Base-by-base conservation (phyloP, 2,888 invertebrate genomes). In the Cactoblastis cactorum region DNA sequence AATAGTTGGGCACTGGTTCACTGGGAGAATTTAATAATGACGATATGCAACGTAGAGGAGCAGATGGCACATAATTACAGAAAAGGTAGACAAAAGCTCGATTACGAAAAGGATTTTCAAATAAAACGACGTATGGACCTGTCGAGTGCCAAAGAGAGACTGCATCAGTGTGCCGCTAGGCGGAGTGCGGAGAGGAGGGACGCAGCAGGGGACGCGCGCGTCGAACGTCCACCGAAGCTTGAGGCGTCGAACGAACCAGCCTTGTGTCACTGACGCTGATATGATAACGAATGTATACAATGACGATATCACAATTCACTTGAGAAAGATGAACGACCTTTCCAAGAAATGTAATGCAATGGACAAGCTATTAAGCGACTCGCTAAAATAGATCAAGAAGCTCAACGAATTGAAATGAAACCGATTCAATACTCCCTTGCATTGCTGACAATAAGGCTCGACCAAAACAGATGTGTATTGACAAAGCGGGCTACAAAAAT, bases 261-360 rank as follows among this genome's bases (percentile, higher is more conserved):
- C 76, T 75, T 75, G 71, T 82, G 77, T 77, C 77, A 78, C 77
- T 72, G 73, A 63, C 69, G 75, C 72, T 80, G 78, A 80, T 79
- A 84, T 86, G 88, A 88, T 88, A 87, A 87, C 83, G 68, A 80
- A 80, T 74, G 80, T 83, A 80, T 74, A 86, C 83, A 81, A 80
- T 63, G 63, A 69, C 58, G 69, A 71, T 74, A 76, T 63, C 67
- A 67, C 52, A 63, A 62, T 61, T 59, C 62, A 59, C 52, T 49
- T 58, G 53, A 59, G 54, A 64, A 63, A 68, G 67, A 71, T 67
- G 65, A 68, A 65, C 59, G 65, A 71, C 67, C 63, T 61, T 58
- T 61, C 50, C 52, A 51, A 41, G 41, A 47, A 49, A 53, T 49
- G 33, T 50, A 47, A 50, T 45, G 34, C 18, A 32, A 28, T 11